Evolutionary conservation across 2,113 vertebrate genomes (phyloP).

Genomic region (Leptodactylus fuscus): DNA sequence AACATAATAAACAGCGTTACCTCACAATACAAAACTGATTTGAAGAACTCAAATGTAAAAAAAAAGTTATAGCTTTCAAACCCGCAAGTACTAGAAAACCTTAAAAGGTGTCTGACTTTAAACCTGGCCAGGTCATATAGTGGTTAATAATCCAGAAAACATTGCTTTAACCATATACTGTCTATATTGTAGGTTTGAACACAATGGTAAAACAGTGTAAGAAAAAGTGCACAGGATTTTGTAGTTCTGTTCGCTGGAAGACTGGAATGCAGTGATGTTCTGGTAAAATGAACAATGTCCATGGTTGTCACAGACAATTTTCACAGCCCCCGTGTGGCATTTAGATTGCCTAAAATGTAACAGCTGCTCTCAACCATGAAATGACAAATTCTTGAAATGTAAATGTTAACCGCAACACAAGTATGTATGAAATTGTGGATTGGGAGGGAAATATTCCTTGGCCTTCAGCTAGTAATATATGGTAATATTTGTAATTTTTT

Average conservation of each 20-base stretch:
- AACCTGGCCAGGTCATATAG: no score
- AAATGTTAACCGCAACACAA: background rate
- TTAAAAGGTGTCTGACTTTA: no score
- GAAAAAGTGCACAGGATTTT: no score
- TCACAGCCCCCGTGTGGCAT: conserved; percentile 4
- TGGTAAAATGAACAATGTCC: conserved; percentile 2
- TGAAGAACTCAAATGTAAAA: no score
- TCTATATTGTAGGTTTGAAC: background rate
- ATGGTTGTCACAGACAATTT: background rate
- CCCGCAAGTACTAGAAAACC: no score
- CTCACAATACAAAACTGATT: no score
- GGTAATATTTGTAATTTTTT: no score
- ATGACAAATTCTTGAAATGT: background rate
- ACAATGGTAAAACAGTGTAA: background rate
- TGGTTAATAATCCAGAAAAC: background rate
- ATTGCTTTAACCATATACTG: background rate
- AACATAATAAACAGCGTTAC: no score
- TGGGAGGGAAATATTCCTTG: background rate
- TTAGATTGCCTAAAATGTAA: conserved; percentile 24
- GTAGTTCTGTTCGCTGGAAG: background rate
- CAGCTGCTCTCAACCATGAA: conserved; percentile 38
- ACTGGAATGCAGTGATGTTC: background rate
- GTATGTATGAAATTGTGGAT: background rate
- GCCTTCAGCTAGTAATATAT: background rate
- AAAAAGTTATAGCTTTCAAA: no score